Evolutionary conservation across 2,797 vertebrate species (phyloP).

Genomic region (Siniperca obscura): DNA sequence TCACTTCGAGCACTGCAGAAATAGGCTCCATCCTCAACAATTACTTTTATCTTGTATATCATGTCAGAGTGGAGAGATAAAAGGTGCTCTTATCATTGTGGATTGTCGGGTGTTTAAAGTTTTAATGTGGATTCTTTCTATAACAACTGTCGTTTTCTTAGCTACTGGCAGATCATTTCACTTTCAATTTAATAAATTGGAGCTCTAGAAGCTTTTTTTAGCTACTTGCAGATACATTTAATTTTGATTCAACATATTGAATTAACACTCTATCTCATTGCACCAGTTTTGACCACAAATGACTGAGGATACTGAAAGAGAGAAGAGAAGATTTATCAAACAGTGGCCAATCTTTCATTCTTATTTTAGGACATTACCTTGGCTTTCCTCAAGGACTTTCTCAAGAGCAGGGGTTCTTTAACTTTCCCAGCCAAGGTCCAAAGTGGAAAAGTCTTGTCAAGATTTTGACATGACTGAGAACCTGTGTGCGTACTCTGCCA

Average conservation of each 20-base stretch:
- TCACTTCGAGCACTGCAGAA: conserved; percentile 63
- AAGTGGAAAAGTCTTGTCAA: conserved; percentile 49
- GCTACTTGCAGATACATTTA: conserved; percentile 45
- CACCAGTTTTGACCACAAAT: conserved; percentile 20
- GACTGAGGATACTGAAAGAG: conserved; percentile 21
- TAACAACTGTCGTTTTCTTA: conserved; percentile 36
- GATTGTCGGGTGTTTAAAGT: conserved; percentile 47
- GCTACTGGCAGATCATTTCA: conserved; percentile 47
- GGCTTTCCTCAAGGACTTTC: conserved; percentile 47
- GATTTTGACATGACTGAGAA: conserved; percentile 53
- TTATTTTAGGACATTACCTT: conserved; percentile 48
- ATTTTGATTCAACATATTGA: conserved; percentile 51
- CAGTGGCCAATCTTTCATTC: conserved; percentile 30
- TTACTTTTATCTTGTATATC: conserved; percentile 75
- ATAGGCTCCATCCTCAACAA: conserved; percentile 64
- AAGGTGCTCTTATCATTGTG: conserved; percentile 54
- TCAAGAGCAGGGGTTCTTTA: conserved; percentile 23
- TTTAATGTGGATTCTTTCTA: conserved; percentile 43
- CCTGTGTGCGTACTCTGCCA: conserved; percentile 24
- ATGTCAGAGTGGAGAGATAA: conserved; percentile 65
- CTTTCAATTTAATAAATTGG: conserved; percentile 59
- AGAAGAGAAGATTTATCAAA: conserved; percentile 34
- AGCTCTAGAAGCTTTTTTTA: conserved; percentile 30
- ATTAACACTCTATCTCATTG: conserved; percentile 11
- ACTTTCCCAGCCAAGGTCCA: conserved; percentile 38